phyloP scores from a whole-genome alignment of 1,140 invertebrate genomes.

The Zaprionus kolodkinae region DNA sequence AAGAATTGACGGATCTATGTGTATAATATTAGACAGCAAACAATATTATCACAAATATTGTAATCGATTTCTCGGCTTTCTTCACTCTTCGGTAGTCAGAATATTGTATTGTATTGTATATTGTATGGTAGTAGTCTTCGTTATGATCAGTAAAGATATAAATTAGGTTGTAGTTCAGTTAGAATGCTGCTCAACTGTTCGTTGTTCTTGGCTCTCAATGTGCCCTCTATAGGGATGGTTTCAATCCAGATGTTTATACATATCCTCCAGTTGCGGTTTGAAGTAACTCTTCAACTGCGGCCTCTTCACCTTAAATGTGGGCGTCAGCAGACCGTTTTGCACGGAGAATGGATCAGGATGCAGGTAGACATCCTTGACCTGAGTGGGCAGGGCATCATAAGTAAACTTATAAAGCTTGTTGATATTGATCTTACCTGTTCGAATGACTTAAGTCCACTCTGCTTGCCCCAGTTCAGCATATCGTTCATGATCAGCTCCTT shows the following conservation, averaged over 20 bases:
- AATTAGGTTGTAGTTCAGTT: conserved; percentile 46
- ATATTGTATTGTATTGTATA: conserved; percentile 56
- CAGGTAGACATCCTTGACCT: conserved; percentile 98
- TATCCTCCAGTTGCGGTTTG: conserved; percentile 95
- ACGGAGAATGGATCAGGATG: conserved; percentile 97
- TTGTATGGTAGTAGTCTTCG: conserved; percentile 65
- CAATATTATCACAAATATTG: conserved; percentile 62
- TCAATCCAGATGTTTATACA: conserved; percentile 89
- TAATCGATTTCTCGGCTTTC: conserved; percentile 16
- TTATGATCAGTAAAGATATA: conserved; percentile 57
- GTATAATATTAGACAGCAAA: conserved; percentile 52
- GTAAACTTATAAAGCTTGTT: not conserved
- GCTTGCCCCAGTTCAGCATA: conserved; percentile 94
- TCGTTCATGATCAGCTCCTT: conserved; percentile 96
- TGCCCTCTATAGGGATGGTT: conserved; percentile 19
- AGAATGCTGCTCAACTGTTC: conserved; percentile 67
- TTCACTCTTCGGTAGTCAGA: conserved; percentile 43
- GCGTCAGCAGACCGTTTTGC: conserved; percentile 98
- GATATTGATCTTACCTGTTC: conserved; percentile 91
- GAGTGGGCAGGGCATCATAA: conserved; percentile 58
- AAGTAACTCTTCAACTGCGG: conserved; percentile 95
- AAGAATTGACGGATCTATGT: conserved; percentile 78
- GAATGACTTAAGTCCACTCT: conserved; percentile 96
- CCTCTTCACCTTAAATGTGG: conserved; percentile 97
- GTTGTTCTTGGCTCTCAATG: conserved; percentile 51